phyloP scores from a whole-genome alignment of 2,888 invertebrate genomes.

The Amphipyra tragopoginis region DNA sequence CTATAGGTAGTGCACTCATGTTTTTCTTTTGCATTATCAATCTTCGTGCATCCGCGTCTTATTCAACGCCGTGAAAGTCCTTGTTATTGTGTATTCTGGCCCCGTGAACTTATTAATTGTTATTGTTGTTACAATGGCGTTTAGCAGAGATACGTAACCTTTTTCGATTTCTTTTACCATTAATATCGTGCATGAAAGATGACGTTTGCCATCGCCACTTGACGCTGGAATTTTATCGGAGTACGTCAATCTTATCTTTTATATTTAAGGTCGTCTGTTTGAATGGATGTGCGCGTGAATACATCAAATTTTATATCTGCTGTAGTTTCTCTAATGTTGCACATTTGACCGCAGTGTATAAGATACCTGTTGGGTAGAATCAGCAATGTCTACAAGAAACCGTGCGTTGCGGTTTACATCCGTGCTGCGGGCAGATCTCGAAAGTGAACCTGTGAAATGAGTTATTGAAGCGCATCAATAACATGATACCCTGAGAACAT shows the following conservation, averaged over 20 bases:
- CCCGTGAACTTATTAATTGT: slow-evolving; percentile 73
- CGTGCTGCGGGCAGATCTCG: slow-evolving; percentile 78
- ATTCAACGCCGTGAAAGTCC: slow-evolving; percentile 80
- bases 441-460: slow-evolving; percentile 88
- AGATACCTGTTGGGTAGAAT: slow-evolving; percentile 63
- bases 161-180: slow-evolving; percentile 49
- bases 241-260: slow-evolving; percentile 47
- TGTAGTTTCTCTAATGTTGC: slow-evolving; percentile 34
- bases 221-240: slow-evolving; percentile 63
- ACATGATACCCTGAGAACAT: slow-evolving; percentile 78
- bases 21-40: slow-evolving; percentile 79
- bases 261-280: slow-evolving; percentile 59
- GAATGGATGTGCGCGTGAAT: slow-evolving; percentile 73
- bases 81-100: slow-evolving; percentile 69
- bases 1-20: slow-evolving; percentile 73
- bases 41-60: slow-evolving; percentile 75
- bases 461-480: slow-evolving; percentile 83
- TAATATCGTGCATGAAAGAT: slow-evolving; percentile 40
- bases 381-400: slow-evolving; percentile 68
- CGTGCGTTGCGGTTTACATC: slow-evolving; percentile 80
- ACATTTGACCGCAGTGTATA: slow-evolving; percentile 47
- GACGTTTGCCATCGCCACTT: slow-evolving; percentile 37
- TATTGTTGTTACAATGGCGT: slow-evolving; percentile 65
- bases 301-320: slow-evolving; percentile 69
- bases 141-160: slow-evolving; percentile 56